Evolutionary conservation across 2,113 vertebrate genomes (phyloP), one percentile per base, ranked within the genome.

Genomic region (Oreochromis aureus): DNA sequence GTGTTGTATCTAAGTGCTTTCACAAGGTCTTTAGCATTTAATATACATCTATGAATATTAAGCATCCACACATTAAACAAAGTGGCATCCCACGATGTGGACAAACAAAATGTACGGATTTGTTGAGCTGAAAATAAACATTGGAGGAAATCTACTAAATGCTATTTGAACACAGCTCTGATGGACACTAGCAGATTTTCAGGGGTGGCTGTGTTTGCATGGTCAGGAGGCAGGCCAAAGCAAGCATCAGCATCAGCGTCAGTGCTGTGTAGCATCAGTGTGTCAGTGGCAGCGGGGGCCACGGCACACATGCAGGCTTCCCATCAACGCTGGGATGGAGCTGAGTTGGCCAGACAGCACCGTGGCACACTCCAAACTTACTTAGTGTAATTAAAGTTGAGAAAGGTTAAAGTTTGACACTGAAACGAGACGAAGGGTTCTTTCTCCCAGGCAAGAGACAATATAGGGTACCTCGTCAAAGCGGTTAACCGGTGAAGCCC

Each of bases 381-480:
- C 96, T 96, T 95, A 94, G 91, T 93, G 94, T 95, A 96, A 97
- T 96, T 96, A 95, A 96, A 96, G 95, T 96, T 96, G 96, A 97
- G 96, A 97, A 97, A 97, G 97, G 97, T 97, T 97, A 97, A 92
- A 95, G 92, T 95, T 95, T 97, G 97, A 97, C 89, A 86, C 90
- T 96, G 93, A 97, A 91, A 90, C 0, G 85, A 95, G 90, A 82
- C 36, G 96, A 97, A 93, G 91, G 94, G 69, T 92, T 89, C 80
- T 95, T 96, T 93, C 96, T 96, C 93, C 87, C 46, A 85, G 95
- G 95, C 95, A 92, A 85, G 89, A 90, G 91, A 89, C 92, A 87
- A 87, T 92, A 90, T 84, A 90, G 94, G 93, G 86, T 87, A 94
- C 90, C 93, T 94, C 94, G 95, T 97, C 96, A 96, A 89, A 96